Evolutionary conservation across 2,113 vertebrate species (phyloP).

Genomic region (Xenus cinereus): DNA sequence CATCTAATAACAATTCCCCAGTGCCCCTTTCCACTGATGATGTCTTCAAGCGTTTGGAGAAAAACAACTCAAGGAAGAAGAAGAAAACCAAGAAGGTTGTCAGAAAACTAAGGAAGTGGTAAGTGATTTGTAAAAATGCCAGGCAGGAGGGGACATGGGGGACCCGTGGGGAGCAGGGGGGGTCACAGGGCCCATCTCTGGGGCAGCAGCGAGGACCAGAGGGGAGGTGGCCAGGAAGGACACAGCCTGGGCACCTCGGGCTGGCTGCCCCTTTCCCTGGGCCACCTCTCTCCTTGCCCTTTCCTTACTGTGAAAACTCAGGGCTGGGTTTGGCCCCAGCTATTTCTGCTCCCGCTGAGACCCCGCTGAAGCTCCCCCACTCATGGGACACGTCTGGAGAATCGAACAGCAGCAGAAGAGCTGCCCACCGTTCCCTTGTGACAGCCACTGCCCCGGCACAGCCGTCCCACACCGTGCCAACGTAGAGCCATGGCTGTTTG

Average conservation of each 20-base stretch:
- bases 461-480: too few relatives aligned
- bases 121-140: neutral
- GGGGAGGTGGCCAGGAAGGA: neutral
- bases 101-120: neutral
- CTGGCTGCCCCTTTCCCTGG: neutral
- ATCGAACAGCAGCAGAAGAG: neutral
- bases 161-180: neutral
- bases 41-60: neutral
- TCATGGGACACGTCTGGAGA: fast-evolving
- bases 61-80: neutral
- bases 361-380: neutral
- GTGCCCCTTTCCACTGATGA: neutral
- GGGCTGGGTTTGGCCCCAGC: neutral
- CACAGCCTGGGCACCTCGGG: neutral
- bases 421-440: too few relatives aligned
- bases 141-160: neutral
- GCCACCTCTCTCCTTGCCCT: neutral
- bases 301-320: neutral
- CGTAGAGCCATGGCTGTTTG: fast-evolving
- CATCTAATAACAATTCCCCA: neutral
- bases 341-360: neutral
- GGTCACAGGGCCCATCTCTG: fast-evolving
- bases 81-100: neutral
- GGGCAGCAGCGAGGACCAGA: neutral
- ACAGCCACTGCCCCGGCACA: neutral